These are phyloP conservation scores for Entelurus aequoreus DNA, from an alignment of 2,113 vertebrate species.

Conservation along the genomic window DNA sequence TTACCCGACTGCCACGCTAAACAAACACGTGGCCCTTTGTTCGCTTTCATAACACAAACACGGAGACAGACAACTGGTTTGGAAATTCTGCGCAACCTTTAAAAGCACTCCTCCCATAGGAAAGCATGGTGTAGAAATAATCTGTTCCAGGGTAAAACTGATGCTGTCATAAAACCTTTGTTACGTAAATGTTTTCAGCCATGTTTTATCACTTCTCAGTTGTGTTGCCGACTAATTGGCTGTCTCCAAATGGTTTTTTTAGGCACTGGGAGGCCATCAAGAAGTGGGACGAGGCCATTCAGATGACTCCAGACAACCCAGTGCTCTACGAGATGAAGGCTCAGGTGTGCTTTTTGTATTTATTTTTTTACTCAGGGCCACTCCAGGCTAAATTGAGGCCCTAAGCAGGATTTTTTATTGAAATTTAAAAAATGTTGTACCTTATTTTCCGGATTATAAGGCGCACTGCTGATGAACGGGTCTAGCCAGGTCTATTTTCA, in stretches of 20 bases:
- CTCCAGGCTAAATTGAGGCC: too few species aligned
- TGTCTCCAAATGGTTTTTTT: not conserved
- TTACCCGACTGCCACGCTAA: not conserved
- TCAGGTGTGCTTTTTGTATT: slow-evolving; percentile 71
- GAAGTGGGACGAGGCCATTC: slow-evolving; percentile 93
- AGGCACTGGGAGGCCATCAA: slow-evolving; percentile 88
- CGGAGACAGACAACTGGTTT: not conserved
- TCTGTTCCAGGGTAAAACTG: not conserved
- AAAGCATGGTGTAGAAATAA: too few species aligned
- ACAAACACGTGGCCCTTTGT: slow-evolving; percentile 2
- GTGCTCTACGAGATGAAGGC: slow-evolving; percentile 94
- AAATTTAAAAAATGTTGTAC: too few species aligned
- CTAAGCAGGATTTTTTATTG: too few species aligned
- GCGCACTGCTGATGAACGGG: too few species aligned
- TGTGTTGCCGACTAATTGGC: not conserved
- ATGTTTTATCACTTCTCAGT: not conserved
- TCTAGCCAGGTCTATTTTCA: too few species aligned
- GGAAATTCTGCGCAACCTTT: not conserved
- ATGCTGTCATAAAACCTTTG: not conserved
- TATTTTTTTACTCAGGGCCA: too few species aligned
- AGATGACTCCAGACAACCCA: slow-evolving; percentile 88
- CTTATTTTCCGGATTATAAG: too few species aligned
- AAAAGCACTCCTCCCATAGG: too few species aligned
- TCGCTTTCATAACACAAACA: slow-evolving; percentile 6
- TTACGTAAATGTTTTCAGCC: not conserved